phyloP scores from a whole-genome alignment of 2,113 vertebrate genomes.

The Okapia johnstoni region DNA sequence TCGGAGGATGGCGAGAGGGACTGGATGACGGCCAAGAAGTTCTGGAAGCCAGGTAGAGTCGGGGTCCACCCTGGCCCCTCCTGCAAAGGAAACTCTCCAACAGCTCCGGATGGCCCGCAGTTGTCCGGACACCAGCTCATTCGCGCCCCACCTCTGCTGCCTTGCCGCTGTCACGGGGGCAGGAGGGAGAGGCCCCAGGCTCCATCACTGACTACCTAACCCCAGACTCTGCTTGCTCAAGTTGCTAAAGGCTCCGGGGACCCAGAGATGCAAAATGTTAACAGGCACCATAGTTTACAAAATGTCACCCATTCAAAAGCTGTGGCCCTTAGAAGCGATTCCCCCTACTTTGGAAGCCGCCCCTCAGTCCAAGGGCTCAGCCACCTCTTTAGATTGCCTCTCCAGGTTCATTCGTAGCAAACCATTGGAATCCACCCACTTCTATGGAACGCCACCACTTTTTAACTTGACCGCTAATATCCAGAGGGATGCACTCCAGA shows the following conservation, averaged over 20 bases:
- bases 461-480: not conserved
- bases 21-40: conserved; percentile 58
- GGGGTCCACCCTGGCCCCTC: not conserved
- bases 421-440: too few relatives aligned
- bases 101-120: not conserved
- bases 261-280: not conserved
- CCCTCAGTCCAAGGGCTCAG: not conserved
- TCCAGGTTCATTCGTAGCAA: not conserved
- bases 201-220: not conserved
- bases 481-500: not conserved
- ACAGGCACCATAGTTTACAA: not conserved
- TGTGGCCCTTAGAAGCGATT: not conserved
- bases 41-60: conserved; percentile 79
- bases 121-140: not conserved
- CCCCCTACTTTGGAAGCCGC: not conserved
- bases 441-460: not conserved
- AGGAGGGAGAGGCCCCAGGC: not conserved
- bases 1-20: conserved; percentile 7
- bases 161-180: not conserved
- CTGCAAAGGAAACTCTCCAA: not conserved
- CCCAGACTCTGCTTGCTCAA: not conserved
- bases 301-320: not conserved
- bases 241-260: not conserved
- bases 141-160: not conserved
- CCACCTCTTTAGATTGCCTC: not conserved